A percentile compares a stretch with the other conserved stretches of the same genome.
Evolutionary conservation across 2,113 vertebrate species (phyloP).

Genomic region (Oreochromis niloticus): DNA sequence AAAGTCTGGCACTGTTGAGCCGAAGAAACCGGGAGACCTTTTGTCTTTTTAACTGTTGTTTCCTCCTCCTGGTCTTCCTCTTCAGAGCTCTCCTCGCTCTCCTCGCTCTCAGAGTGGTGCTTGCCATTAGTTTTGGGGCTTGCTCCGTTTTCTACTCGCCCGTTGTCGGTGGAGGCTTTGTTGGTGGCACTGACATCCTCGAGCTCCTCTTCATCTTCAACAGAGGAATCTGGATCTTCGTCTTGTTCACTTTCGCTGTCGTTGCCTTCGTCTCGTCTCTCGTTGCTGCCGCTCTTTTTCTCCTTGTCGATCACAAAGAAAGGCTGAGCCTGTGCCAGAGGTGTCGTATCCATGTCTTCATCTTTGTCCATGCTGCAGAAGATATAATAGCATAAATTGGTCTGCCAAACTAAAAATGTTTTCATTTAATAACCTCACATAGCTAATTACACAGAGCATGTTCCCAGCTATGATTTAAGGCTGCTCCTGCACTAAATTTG

Average conservation of each 20-base stretch:
- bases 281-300: background rate
- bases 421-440: background rate
- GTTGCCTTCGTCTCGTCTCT: background rate
- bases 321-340: constrained; percentile 4
- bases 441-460: background rate
- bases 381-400: background rate
- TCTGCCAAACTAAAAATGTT: background rate
- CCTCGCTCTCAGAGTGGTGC: constrained; percentile 24
- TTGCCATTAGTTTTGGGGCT: background rate
- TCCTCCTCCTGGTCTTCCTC: constrained; percentile 39
- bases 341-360: constrained; percentile 70
- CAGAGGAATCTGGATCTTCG: background rate
- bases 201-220: background rate
- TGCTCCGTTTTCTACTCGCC: background rate
- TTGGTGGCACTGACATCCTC: constrained; percentile 46
- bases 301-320: constrained; percentile 49
- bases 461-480: background rate
- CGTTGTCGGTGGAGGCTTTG: background rate
- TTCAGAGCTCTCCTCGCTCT: constrained; percentile 58
- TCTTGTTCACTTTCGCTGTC: constrained; percentile 16
- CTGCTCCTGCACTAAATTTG: background rate
- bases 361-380: constrained; percentile 49
- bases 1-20: background rate
- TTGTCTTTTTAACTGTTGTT: background rate
- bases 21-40: background rate